Evolutionary conservation across 2,888 invertebrate genomes (phyloP), one percentile per base, ranked within the genome.

Genomic region (Piscicola geometra): DNA sequence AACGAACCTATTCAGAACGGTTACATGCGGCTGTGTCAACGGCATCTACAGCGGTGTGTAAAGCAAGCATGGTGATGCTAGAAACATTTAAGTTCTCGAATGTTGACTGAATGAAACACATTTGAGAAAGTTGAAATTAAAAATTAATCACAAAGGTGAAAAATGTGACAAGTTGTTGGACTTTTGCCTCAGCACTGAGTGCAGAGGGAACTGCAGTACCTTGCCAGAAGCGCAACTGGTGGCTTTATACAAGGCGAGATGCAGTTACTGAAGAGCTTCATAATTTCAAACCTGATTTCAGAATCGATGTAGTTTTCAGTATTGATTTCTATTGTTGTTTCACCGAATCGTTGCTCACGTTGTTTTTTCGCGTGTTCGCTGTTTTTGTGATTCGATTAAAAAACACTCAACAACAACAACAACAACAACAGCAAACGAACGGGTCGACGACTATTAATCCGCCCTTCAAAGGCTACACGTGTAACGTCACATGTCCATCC

Each of bases 401-500:
- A 41, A 41, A 41, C 41, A 41, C 9, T 41, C 41, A 41, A 41
- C 41, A 41, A 41, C 41, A 41, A 9, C 41, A 41, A 41, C 41
- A 41, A 41, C 21, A 47, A 47, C 21, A 15, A 47, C 28, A 67
- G 67, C 5, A 5, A 3, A 67, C 67, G 5, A 32, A 32, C 18
- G 67, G 67, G 2, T 67, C 67, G 28, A 67, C 67, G 18, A 9
- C 67, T 9, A 5, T 32, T 3, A 67, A 3, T 5, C 35, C 35
- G 2, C 67, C 67, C 28, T 67, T 67, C 28, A 32, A 28, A 15
- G 67, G 67, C n/a, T 67, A 67, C 67, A 67, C 2, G 28, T 67
- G 67, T 32, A n/a, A 35, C 35, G 5, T 28, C 60, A 3, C 3
- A n/a, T 67, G 67, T 67, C 35, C 67, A 5, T 12, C 2, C 5